Conservation (phyloP, 2,113 vertebrate genomes). For the Crotalus tigris region DNA sequence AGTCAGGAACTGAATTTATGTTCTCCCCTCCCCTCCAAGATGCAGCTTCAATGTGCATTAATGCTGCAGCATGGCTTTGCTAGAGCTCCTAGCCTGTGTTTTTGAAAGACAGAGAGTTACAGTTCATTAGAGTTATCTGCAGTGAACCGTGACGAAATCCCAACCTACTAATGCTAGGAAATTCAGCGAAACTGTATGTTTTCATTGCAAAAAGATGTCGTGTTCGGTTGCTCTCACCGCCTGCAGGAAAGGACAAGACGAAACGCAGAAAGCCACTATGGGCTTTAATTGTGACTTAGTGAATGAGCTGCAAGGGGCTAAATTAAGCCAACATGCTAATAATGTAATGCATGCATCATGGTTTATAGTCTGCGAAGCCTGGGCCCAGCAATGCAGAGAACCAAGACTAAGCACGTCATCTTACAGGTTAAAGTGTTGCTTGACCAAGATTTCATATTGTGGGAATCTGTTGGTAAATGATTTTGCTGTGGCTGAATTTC, state of each 20-base stretch:
- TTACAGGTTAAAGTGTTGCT: neutral
- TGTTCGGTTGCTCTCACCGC: neutral
- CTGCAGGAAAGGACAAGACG: neutral
- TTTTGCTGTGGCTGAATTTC: neutral
- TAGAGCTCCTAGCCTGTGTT: slow-evolving; percentile 10
- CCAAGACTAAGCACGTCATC: neutral
- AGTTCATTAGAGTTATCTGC: neutral
- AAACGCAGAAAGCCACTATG: neutral
- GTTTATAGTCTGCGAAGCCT: neutral
- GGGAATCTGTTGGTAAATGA: neutral
- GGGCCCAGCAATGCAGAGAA: neutral
- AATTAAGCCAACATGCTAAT: neutral
- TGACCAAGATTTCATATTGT: neutral
- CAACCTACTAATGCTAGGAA: neutral
- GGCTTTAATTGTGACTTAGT: neutral
- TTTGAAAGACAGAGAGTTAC: neutral
- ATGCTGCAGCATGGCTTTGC: slow-evolving; percentile 24
- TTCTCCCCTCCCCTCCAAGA: neutral
- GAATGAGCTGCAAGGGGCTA: neutral
- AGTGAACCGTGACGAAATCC: slow-evolving; percentile 19
- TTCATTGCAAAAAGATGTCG: neutral
- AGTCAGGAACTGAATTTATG: slow-evolving; percentile 15
- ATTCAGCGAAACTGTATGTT: neutral
- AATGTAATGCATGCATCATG: neutral
- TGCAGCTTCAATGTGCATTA: slow-evolving; percentile 20